A percentile compares a stretch with the other conserved stretches of the same genome.
phyloP scores from a whole-genome alignment of 2,797 vertebrate species.

The Cercopithecus neglectus region DNA sequence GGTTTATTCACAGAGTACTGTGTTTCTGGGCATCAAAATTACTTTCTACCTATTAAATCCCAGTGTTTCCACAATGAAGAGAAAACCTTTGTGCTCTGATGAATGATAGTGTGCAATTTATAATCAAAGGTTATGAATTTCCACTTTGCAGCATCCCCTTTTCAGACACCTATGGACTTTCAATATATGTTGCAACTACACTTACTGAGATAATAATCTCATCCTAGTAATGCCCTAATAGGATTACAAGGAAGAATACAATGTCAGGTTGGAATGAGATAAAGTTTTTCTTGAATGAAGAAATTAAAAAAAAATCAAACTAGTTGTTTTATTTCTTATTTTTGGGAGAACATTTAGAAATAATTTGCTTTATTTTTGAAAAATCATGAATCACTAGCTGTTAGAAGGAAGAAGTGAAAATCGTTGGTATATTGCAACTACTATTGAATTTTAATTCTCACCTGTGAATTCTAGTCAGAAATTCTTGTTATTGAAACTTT shows the following conservation, averaged over 20 bases:
- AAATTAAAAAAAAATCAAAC: background rate
- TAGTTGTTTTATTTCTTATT: slow-evolving; percentile 27
- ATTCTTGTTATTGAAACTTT: background rate
- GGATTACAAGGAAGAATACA: slow-evolving; percentile 21
- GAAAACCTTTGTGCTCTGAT: slow-evolving; percentile 63
- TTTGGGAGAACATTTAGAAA: slow-evolving; percentile 42
- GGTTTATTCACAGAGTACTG: slow-evolving; percentile 56
- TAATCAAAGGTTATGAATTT: slow-evolving; percentile 72
- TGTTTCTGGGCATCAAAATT: slow-evolving; percentile 60
- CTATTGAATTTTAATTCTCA: slow-evolving; percentile 21
- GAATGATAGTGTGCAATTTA: slow-evolving; percentile 58
- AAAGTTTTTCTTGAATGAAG: background rate
- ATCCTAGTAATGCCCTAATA: background rate
- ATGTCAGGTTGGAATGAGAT: background rate
- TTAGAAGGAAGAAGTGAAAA: slow-evolving; percentile 12
- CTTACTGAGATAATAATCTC: slow-evolving; percentile 41
- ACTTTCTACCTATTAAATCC: slow-evolving; percentile 71
- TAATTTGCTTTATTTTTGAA: slow-evolving; percentile 38
- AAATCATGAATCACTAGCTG: background rate
- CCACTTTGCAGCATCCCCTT: slow-evolving; percentile 31
- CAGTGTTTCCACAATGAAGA: slow-evolving; percentile 72
- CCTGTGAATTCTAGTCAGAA: background rate
- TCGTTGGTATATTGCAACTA: background rate
- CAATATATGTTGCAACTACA: background rate
- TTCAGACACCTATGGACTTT: slow-evolving; percentile 48